phyloP scores from a whole-genome alignment of 2,113 vertebrate species.

The Sphyrna mokarran region DNA sequence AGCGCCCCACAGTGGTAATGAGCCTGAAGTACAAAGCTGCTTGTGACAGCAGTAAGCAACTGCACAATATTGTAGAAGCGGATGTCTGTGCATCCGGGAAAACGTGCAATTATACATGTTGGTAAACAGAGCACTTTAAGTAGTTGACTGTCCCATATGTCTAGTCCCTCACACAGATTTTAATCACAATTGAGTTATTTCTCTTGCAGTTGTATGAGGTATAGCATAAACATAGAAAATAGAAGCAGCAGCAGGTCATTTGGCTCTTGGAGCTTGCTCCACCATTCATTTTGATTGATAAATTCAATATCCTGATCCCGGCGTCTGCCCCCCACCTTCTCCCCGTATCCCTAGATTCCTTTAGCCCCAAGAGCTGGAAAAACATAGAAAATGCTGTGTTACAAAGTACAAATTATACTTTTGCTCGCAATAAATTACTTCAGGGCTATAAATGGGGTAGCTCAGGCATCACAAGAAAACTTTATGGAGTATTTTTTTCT shows the following conservation, averaged over 20 bases:
- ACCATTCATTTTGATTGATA: too few species aligned
- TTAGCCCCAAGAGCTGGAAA: too few species aligned
- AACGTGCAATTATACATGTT: neutral
- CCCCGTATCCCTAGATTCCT: too few species aligned
- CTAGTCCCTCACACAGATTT: neutral
- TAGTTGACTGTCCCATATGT: neutral
- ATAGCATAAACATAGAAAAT: neutral
- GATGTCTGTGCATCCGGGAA: neutral
- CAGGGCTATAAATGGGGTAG: neutral
- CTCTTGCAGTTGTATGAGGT: neutral
- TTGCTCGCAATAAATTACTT: neutral
- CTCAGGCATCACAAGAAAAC: neutral
- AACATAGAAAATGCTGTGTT: neutral
- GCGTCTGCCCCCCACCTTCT: too few species aligned
- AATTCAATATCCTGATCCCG: too few species aligned
- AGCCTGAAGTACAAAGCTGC: neutral
- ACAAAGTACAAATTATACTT: neutral
- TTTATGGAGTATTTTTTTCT: neutral
- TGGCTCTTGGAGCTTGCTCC: too few species aligned
- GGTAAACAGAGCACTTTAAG: neutral
- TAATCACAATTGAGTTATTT: neutral
- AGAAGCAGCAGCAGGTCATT: too few species aligned
- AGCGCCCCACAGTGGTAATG: neutral
- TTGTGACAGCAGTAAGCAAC: neutral
- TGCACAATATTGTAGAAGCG: neutral